phyloP scores from a whole-genome alignment of 2,888 invertebrate species.

The Thalpophila matura region DNA sequence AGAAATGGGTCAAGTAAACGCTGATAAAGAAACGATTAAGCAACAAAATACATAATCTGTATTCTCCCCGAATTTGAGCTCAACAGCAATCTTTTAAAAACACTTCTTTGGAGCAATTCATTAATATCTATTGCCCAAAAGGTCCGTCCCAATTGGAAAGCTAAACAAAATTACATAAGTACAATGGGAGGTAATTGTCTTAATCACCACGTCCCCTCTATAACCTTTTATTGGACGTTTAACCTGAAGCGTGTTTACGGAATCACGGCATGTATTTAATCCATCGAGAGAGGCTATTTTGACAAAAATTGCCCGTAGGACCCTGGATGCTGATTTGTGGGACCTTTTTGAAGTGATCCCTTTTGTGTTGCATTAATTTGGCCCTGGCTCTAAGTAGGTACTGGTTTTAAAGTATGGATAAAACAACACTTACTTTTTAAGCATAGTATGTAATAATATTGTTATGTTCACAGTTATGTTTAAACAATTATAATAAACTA shows the following conservation, averaged over 20 bases:
- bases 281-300: constrained; percentile 49
- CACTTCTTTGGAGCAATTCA: constrained; percentile 57
- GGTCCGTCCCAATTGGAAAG: constrained; percentile 65
- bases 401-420: constrained; percentile 15
- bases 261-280: constrained; percentile 69
- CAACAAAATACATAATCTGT: constrained; percentile 18
- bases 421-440: not conserved
- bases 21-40: constrained; percentile 2
- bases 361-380: constrained; percentile 53
- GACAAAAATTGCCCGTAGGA: constrained; percentile 50
- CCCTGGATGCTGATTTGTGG: constrained; percentile 40
- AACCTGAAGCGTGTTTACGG: constrained; percentile 75
- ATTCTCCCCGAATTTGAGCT: constrained; percentile 15
- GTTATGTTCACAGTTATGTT: too few relatives aligned
- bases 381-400: not conserved
- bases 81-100: constrained; percentile 38
- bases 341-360: constrained; percentile 45
- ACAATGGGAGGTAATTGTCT: constrained; percentile 77
- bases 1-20: not conserved
- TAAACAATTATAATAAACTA: too few relatives aligned
- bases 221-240: constrained; percentile 79
- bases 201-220: constrained; percentile 74
- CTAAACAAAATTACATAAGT: constrained; percentile 72
- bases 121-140: constrained; percentile 63
- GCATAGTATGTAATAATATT: too few relatives aligned